These are phyloP conservation scores for Trididemnum clinides DNA, from an alignment of 23 tunicate species.

Conservation along the genomic window DNA sequence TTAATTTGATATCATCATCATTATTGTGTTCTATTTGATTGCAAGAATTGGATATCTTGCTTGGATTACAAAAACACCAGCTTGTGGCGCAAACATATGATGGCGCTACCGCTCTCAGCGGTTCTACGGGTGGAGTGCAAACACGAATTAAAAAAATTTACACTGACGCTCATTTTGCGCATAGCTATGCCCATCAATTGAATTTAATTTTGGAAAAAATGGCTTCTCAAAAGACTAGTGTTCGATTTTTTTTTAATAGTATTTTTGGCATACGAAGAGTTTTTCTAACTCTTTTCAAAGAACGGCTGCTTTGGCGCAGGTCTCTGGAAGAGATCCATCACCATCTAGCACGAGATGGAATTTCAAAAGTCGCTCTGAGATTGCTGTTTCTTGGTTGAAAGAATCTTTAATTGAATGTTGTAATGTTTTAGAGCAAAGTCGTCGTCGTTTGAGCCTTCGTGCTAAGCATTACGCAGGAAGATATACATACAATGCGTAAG, in stretches of 20 bases:
- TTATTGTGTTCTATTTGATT: background rate
- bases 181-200: background rate
- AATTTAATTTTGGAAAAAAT: background rate
- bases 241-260: background rate
- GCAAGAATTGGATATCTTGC: background rate
- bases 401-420: background rate
- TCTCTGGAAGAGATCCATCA: background rate
- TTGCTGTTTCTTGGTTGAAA: background rate
- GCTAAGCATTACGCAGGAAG: no score
- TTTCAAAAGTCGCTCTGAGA: background rate
- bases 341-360: background rate
- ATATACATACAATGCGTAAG: no score
- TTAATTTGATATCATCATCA: background rate
- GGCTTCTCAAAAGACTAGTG: background rate
- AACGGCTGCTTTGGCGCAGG: background rate
- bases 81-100: background rate
- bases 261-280: background rate
- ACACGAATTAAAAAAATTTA: background rate
- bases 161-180: background rate
- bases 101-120: background rate
- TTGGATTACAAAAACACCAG: background rate
- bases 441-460: no score
- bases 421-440: background rate
- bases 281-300: background rate
- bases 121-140: background rate